Conservation (phyloP, 1,140 invertebrate genomes). For the Elymnias hypermnestra region DNA sequence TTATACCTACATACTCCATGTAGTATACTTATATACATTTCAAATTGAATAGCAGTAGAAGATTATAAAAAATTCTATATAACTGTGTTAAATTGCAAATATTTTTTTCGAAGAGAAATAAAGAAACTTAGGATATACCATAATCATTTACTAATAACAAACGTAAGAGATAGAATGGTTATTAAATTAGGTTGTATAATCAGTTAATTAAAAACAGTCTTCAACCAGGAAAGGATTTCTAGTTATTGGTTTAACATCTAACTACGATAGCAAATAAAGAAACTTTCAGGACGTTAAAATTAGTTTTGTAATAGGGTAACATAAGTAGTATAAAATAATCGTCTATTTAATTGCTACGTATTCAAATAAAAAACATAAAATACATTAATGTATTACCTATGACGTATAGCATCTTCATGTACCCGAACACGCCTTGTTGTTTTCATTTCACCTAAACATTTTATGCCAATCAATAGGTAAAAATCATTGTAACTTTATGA, state of each 20-base stretch:
- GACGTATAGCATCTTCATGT: constrained; percentile 71
- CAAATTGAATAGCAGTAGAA: too few relatives aligned
- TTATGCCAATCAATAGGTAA: constrained; percentile 64
- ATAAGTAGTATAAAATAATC: constrained; percentile 27
- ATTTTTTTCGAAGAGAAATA: too few relatives aligned
- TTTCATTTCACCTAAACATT: constrained; percentile 75
- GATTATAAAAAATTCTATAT: too few relatives aligned
- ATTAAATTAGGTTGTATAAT: too few relatives aligned
- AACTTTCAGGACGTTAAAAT: constrained; percentile 19
- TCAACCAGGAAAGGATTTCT: constrained; percentile 3
- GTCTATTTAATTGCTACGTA: constrained; percentile 49
- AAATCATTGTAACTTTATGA: constrained; percentile 15
- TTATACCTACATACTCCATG: too few relatives aligned
- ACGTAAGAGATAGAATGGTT: too few relatives aligned
- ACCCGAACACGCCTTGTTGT: constrained; percentile 70
- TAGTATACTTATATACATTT: too few relatives aligned
- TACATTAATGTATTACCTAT: constrained; percentile 65
- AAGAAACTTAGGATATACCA: too few relatives aligned
- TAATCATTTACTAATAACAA: too few relatives aligned
- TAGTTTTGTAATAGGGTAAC: constrained; percentile 15
- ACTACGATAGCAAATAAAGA: constrained; percentile 26
- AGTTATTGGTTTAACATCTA: constrained; percentile 19
- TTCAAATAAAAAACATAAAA: constrained; percentile 45
- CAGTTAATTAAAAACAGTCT: too few relatives aligned
- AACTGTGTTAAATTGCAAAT: too few relatives aligned